Percentiles rank a stretch among this genome's conserved stretches.
These are phyloP conservation scores for Andinoacara biseriatus DNA, from an alignment of 2,113 vertebrate species.

Conservation along the genomic window DNA sequence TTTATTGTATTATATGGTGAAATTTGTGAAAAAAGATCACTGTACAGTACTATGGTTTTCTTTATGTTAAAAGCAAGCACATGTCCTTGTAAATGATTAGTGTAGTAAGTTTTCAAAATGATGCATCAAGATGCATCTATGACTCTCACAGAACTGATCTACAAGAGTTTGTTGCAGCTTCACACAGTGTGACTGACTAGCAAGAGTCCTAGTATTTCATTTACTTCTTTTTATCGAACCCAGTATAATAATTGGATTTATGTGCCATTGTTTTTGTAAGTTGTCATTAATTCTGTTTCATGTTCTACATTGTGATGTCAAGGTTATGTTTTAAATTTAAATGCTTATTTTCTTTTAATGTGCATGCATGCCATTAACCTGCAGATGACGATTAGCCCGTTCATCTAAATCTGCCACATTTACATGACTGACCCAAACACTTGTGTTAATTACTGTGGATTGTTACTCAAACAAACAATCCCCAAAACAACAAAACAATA, in stretches of 20 bases:
- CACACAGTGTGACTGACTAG: neutral
- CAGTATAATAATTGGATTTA: neutral
- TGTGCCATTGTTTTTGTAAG: neutral
- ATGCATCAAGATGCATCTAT: no score
- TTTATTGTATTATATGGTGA: neutral
- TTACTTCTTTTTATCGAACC: neutral
- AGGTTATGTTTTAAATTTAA: neutral
- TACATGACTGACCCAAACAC: neutral
- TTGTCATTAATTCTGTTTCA: neutral
- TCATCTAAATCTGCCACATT: neutral
- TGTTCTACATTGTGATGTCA: neutral
- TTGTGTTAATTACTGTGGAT: neutral
- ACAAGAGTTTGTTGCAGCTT: neutral
- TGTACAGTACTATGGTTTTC: neutral
- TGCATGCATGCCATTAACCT: neutral
- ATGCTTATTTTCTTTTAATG: neutral
- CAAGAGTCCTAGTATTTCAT: neutral
- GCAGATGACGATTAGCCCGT: neutral
- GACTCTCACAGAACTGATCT: no score
- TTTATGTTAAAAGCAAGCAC: neutral
- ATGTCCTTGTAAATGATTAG: constrained; percentile 1
- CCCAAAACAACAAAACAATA: neutral
- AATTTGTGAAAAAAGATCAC: no score
- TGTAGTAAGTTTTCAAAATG: neutral
- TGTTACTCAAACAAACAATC: neutral